Conservation (phyloP, 2,888 invertebrate species). For the Meta bourneti region DNA sequence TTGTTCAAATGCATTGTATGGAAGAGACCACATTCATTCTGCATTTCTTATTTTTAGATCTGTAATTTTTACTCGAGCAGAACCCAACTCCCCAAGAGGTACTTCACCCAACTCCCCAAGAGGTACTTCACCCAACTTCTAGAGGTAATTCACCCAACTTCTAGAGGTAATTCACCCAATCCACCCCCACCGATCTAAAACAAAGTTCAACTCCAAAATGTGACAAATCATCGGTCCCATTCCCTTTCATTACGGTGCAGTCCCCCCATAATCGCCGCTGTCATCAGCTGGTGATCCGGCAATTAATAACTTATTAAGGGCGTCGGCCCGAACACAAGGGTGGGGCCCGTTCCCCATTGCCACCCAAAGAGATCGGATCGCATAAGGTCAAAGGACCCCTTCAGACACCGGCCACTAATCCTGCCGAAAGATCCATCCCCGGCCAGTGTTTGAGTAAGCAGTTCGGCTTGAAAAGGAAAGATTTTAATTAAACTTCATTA, state of each 20-base stretch:
- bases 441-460: neutral
- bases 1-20: no score
- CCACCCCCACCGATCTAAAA: neutral
- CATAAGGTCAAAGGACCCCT: slow-evolving; percentile 14
- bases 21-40: no score
- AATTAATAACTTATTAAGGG: slow-evolving; percentile 64
- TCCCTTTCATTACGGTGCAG: slow-evolving; percentile 38
- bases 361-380: neutral
- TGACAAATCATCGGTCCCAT: slow-evolving; percentile 40
- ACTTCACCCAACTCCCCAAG: neutral
- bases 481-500: slow-evolving; percentile 68
- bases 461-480: slow-evolving; percentile 7
- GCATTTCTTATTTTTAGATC: no score
- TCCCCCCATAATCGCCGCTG: slow-evolving; percentile 28
- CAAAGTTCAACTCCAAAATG: neutral
- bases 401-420: slow-evolving; percentile 12
- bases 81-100: neutral
- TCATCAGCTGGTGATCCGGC: slow-evolving; percentile 41
- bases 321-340: slow-evolving; percentile 47
- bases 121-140: no score
- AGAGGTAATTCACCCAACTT: neutral
- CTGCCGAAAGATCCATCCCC: neutral
- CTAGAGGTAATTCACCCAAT: neutral
- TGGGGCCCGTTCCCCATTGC: neutral
- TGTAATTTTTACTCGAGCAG: no score